Base-by-base conservation (phyloP, 2,888 invertebrate species). In the Monopis laevigella region DNA sequence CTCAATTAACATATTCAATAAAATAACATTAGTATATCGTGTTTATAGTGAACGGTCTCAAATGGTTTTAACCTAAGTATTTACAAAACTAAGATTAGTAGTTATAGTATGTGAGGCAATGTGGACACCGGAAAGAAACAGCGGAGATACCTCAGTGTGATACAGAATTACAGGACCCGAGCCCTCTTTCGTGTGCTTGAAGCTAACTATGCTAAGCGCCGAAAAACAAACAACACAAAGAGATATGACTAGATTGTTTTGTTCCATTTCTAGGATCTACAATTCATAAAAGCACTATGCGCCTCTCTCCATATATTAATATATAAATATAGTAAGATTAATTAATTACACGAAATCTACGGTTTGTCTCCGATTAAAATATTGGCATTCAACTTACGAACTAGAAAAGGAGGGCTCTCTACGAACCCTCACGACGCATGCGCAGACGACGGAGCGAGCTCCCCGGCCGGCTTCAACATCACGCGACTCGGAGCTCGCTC, bases 171-270 rank as follows among this genome's bases (percentile, higher is more conserved):
- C n/a, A n/a, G 29, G 12, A 28, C 12, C n/a, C n/a, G n/a, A n/a
- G n/a, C n/a, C n/a, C n/a, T n/a, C n/a, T n/a, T 10, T 32, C 66
- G 53, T 58, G 72, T 77, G 80, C 80, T 80, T 80, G 78, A 77
- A 80, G 80, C 80, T 78, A 80, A 75, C 75, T 80, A 78, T 80
- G 73, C 78, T 78, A 80, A 77, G 78, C 71, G 29, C 72, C 72
- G 68, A 59, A 70, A 68, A 72, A 66, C 59, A 69, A 70, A 63
- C 62, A 69, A 72, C 68, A 64, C 65, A 78, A 70, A 61, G 58
- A 70, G 77, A 80, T 80, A 80, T 80, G 80, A 80, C 80, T 80
- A 80, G 80, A 75, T 73, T 56, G 60, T 70, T 70, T 71, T 70
- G 74, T 71, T 69, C 70, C 70, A 62, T 58, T 41, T 62, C 75